phyloP scores from a whole-genome alignment of 1,140 invertebrate genomes.

The Zaprionus tsacasi region DNA sequence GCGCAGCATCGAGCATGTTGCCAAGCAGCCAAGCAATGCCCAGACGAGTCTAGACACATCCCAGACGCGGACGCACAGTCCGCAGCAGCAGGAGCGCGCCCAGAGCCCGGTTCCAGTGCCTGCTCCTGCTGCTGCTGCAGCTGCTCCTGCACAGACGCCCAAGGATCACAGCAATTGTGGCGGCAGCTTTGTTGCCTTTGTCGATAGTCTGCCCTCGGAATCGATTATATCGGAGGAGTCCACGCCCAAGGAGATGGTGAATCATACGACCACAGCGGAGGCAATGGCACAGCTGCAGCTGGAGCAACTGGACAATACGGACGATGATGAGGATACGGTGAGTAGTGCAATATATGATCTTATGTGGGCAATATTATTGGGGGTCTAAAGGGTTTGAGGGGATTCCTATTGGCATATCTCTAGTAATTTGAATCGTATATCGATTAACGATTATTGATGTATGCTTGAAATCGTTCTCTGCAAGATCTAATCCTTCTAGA shows the following conservation, averaged over 20 bases:
- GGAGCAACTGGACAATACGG: slow-evolving; percentile 65
- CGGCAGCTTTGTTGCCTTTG: slow-evolving; percentile 65
- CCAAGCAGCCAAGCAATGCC: slow-evolving; percentile 12
- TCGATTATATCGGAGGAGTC: slow-evolving; percentile 82
- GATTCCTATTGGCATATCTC: too few species aligned
- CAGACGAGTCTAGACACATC: neutral
- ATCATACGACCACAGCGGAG: slow-evolving; percentile 33
- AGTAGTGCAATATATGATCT: slow-evolving; percentile 26
- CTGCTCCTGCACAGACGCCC: neutral
- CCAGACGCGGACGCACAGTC: slow-evolving; percentile 1
- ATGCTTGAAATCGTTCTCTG: too few species aligned
- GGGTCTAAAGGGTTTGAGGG: neutral
- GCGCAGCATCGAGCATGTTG: slow-evolving; percentile 67
- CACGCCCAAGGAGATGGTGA: slow-evolving; percentile 71
- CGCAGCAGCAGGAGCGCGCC: neutral
- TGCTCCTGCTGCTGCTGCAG: too few species aligned
- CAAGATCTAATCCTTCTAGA: too few species aligned
- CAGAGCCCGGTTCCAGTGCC: neutral
- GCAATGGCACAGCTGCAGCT: slow-evolving; percentile 44
- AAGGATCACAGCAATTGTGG: slow-evolving; percentile 9
- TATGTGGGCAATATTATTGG: neutral
- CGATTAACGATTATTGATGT: too few species aligned
- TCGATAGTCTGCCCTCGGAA: slow-evolving; percentile 76
- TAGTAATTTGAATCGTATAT: too few species aligned
- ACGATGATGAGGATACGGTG: slow-evolving; percentile 81